phyloP scores from a whole-genome alignment of 2,888 invertebrate genomes.

The Hydropsyche betteni region DNA sequence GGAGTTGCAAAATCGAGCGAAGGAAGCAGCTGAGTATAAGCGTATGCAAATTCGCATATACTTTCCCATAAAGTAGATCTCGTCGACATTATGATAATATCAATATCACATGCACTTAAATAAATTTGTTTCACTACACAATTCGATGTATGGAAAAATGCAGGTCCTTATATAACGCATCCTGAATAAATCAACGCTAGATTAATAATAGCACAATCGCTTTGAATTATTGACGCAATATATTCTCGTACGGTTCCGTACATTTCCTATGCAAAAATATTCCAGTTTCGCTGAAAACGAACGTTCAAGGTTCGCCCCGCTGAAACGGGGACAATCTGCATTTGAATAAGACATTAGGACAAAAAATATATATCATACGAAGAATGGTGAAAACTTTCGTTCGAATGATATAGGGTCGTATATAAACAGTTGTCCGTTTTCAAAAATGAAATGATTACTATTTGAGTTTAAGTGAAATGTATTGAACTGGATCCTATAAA shows the following conservation, averaged over 20 bases:
- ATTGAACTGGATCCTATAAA: too few relatives aligned
- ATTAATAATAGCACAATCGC: neutral
- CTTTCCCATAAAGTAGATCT: neutral
- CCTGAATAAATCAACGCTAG: neutral
- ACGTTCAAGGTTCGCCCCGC: neutral
- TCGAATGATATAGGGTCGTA: too few relatives aligned
- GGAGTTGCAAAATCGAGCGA: neutral
- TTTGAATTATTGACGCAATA: neutral
- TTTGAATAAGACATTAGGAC: slow-evolving; percentile 20
- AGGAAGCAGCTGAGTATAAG: neutral
- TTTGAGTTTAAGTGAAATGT: too few relatives aligned
- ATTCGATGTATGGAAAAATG: neutral
- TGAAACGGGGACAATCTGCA: slow-evolving; percentile 13
- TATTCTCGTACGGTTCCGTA: neutral
- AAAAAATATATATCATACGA: too few relatives aligned
- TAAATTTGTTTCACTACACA: neutral
- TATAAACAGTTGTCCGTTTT: too few relatives aligned
- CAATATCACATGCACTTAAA: too few relatives aligned
- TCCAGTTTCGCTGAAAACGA: neutral
- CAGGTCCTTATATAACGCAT: too few relatives aligned
- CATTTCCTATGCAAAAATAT: slow-evolving; percentile 20
- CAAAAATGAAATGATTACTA: too few relatives aligned
- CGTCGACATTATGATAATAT: too few relatives aligned
- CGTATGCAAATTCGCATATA: slow-evolving; percentile 2
- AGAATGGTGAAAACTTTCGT: too few relatives aligned